A percentile compares a stretch with the other conserved stretches of the same genome.
These are phyloP conservation scores for Drosophila neocordata DNA, from an alignment of 1,140 invertebrate genomes.

Conservation along the genomic window DNA sequence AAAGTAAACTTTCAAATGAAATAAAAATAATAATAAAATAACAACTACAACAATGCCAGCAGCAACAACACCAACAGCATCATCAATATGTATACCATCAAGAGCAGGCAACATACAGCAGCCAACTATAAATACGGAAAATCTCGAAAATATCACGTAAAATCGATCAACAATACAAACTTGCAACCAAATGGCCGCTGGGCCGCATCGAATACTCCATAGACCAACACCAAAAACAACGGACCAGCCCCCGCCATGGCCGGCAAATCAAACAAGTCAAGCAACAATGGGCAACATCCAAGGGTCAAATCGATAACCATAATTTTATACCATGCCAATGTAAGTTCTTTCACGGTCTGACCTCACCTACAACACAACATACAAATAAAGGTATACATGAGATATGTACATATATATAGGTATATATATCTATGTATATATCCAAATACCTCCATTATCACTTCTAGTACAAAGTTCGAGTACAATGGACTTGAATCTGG, in stretches of 20 bases:
- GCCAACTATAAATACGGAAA: slow-evolving; percentile 82
- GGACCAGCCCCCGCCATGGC: slow-evolving; percentile 4
- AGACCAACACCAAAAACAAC: slow-evolving; percentile 31
- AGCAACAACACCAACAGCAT: slow-evolving; percentile 41
- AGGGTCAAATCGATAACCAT: slow-evolving; percentile 81
- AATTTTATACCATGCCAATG: slow-evolving; percentile 55
- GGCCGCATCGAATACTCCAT: slow-evolving; percentile 30
- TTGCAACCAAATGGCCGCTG: slow-evolving; percentile 76
- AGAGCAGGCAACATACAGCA: slow-evolving; percentile 34
- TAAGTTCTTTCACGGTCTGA: slow-evolving; percentile 20
- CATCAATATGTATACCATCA: slow-evolving; percentile 14
- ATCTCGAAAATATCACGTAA: slow-evolving; percentile 83
- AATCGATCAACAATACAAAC: slow-evolving; percentile 83
- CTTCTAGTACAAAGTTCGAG: slow-evolving; percentile 45
- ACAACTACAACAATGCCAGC: slow-evolving; percentile 29
- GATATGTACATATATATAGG: not conserved
- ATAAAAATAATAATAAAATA: slow-evolving; percentile 63
- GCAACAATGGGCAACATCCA: slow-evolving; percentile 29
- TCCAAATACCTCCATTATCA: slow-evolving; percentile 76
- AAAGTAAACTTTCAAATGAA: slow-evolving; percentile 81
- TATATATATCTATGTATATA: slow-evolving; percentile 42
- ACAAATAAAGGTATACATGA: not conserved
- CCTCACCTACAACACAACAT: slow-evolving; percentile 69
- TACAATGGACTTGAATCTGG: slow-evolving; percentile 35
- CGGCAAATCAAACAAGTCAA: slow-evolving; percentile 76